phyloP scores from a whole-genome alignment of 2,113 vertebrate genomes.

The Leptosomus discolor region DNA sequence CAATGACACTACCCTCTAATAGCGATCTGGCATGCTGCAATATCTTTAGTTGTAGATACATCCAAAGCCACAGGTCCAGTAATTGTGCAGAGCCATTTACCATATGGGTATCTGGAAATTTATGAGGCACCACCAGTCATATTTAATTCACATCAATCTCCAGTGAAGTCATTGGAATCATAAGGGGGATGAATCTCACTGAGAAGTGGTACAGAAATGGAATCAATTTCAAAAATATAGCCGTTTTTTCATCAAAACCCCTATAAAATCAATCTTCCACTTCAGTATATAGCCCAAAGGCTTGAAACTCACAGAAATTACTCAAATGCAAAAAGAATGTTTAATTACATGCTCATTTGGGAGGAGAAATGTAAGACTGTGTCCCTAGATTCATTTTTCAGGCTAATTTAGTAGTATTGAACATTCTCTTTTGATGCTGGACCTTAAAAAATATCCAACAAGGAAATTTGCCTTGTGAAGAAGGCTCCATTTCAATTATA shows the following conservation, averaged over 20 bases:
- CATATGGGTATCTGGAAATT: background rate
- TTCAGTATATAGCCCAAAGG: slow-evolving; percentile 27
- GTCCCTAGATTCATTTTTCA: slow-evolving; percentile 16
- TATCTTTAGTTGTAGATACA: background rate
- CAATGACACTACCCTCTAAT: background rate
- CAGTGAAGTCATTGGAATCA: background rate
- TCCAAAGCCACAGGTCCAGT: background rate
- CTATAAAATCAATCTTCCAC: slow-evolving; percentile 27
- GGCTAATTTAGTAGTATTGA: slow-evolving; percentile 3
- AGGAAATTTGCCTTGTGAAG: background rate
- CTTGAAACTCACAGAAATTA: background rate
- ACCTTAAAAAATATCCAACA: background rate
- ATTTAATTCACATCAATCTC: slow-evolving; percentile 7
- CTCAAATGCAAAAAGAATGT: slow-evolving; percentile 45
- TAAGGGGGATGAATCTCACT: background rate
- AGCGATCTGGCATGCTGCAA: background rate
- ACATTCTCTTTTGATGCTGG: slow-evolving; percentile 3
- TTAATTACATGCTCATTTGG: slow-evolving; percentile 51
- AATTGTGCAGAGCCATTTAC: background rate
- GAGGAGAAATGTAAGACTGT: background rate
- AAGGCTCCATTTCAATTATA: background rate
- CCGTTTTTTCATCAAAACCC: background rate
- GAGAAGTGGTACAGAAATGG: background rate
- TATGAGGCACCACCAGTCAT: background rate
- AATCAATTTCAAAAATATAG: background rate